These are phyloP conservation scores for Onychostruthus taczanowskii DNA, from an alignment of 2,113 vertebrate species.

Conservation along the genomic window DNA sequence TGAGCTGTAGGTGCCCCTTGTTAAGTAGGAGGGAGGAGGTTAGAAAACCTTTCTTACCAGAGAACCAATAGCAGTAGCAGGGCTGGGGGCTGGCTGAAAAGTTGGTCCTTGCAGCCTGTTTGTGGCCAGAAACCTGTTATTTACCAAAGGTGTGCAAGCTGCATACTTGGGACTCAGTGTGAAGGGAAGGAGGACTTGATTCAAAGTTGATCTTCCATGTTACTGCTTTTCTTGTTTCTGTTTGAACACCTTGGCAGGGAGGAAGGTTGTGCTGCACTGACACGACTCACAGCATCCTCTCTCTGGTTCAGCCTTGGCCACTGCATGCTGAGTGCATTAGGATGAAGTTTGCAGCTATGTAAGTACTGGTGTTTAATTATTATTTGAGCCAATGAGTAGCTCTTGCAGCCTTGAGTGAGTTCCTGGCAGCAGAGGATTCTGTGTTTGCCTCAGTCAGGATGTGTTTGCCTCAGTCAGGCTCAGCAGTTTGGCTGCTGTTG, in stretches of 20 bases:
- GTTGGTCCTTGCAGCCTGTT: neutral
- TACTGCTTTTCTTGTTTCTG: neutral
- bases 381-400: neutral
- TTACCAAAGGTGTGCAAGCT: accelerated
- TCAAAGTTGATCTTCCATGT: neutral
- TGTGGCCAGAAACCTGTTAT: accelerated
- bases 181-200: neutral
- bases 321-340: accelerated
- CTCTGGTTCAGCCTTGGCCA: accelerated
- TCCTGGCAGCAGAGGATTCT: accelerated
- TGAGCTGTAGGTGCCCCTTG: neutral
- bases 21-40: neutral
- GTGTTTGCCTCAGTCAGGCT: neutral
- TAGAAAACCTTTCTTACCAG: neutral
- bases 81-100: neutral
- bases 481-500: neutral
- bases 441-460: neutral
- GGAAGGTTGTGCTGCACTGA: accelerated
- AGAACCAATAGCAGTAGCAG: neutral
- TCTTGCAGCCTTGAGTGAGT: neutral
- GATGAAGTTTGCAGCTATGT: neutral
- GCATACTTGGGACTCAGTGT: accelerated
- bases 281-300: accelerated
- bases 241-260: accelerated
- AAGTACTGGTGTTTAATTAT: neutral